Base-by-base conservation (phyloP, 2,888 invertebrate species). In the Noctua comes region DNA sequence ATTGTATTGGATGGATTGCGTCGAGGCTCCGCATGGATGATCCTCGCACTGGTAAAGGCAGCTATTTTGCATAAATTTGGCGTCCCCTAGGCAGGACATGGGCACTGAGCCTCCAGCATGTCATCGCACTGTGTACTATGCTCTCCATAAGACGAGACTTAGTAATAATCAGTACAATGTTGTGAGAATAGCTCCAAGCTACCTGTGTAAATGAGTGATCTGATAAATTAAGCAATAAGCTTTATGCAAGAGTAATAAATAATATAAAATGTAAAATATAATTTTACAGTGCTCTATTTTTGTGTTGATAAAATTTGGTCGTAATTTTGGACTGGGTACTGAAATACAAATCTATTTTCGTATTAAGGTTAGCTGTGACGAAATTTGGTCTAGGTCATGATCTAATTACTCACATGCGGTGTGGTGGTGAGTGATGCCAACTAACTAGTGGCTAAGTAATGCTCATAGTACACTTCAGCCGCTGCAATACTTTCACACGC, bases 51-150 rank as follows among this genome's bases (percentile, higher is more conserved):
- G 90, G 90, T 92, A 92, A 91, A 92, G 93, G 93, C 94, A 93
- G 95, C 95, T 94, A 95, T 94, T 94, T 95, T 94, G 90, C 93
- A 93, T 94, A 90, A 91, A 92, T 92, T 92, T 90, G 89, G 87
- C 82, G 16, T 78, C 43, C 73, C 69, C 68, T 18, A 77, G 65
- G 71, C 62, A 77, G 69, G 68, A 64, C n/a, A 43, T 65, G 43
- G 40, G 36, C 66, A 75, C 70, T 43, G 64, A 36, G 68, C 65
- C n/a, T 48, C 31, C n/a, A n/a, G 31, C 27, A 16, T 2, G 16
- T 40, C 43, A n/a, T 57, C 51, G 27, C 62, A 48, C 57, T 36
- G 43, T 75, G 48, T 65, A 31, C 76, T 10, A 21, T 43, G 71
- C 69, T 83, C 72, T 73, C 68, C 74, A 46, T 21, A 79, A 83